phyloP scores from a whole-genome alignment of 1,140 invertebrate genomes.

The Diplogasteroides magnus region DNA sequence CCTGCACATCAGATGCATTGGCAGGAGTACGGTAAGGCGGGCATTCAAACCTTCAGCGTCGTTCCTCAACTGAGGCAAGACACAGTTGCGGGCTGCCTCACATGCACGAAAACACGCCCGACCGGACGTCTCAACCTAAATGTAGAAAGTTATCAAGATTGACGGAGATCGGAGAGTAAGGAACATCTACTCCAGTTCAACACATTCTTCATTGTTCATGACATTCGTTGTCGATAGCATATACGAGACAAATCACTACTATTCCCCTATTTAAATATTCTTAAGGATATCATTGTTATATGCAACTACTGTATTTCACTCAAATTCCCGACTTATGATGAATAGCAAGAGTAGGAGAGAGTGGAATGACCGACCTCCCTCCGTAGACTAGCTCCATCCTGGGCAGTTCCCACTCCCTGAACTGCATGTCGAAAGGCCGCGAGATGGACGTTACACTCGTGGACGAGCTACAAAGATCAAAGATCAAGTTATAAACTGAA shows the following conservation, averaged over 20 bases:
- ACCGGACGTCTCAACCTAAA: constrained; percentile 44
- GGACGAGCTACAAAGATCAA: constrained; percentile 38
- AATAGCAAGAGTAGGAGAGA: too few species aligned
- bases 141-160: constrained; percentile 3
- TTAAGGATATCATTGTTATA: too few species aligned
- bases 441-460: constrained; percentile 51
- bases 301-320: too few species aligned
- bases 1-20: not conserved
- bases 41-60: constrained; percentile 34
- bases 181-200: not conserved
- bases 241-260: too few species aligned
- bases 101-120: constrained; percentile 49
- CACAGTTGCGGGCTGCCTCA: constrained; percentile 50
- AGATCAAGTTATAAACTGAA: too few species aligned
- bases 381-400: constrained; percentile 33
- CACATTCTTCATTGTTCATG: not conserved
- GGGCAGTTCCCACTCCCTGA: constrained; percentile 48
- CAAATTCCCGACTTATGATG: too few species aligned
- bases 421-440: constrained; percentile 43
- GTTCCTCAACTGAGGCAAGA: constrained; percentile 50
- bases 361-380: constrained; percentile 11
- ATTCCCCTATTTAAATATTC: too few species aligned
- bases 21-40: too few species aligned
- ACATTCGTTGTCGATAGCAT: too few species aligned
- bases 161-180: not conserved